These are phyloP conservation scores for Exaiptasia diaphana DNA, from an alignment of 64 coral and sea anemone genomes.

Conservation along the genomic window DNA sequence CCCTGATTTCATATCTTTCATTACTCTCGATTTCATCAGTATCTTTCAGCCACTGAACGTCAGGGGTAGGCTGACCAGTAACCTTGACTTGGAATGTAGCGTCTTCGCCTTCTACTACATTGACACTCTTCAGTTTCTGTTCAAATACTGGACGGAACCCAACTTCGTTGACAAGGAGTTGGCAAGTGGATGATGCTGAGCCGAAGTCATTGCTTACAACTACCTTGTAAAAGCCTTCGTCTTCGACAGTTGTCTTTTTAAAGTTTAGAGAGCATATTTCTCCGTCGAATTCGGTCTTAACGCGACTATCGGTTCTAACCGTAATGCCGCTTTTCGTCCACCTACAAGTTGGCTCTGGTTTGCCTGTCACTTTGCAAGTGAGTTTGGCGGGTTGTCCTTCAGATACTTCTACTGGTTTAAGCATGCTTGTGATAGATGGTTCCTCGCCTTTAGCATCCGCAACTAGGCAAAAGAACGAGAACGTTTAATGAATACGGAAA, in stretches of 20 bases:
- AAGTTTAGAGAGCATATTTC: conserved; percentile 55
- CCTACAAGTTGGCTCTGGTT: conserved; percentile 56
- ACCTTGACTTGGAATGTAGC: conserved; percentile 56
- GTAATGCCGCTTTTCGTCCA: conserved; percentile 70
- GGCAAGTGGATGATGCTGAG: conserved; percentile 37
- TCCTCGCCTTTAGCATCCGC: conserved; percentile 43
- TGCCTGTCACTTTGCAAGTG: conserved; percentile 55
- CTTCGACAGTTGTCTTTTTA: conserved; percentile 55
- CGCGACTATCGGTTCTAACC: conserved; percentile 44
- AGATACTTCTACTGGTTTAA: conserved; percentile 49
- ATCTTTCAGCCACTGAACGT: conserved; percentile 77
- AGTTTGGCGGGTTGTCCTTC: conserved; percentile 68
- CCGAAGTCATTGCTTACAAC: conserved; percentile 63
- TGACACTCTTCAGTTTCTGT: conserved; percentile 52
- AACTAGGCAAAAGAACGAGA: conserved; percentile 8
- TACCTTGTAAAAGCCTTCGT: conserved; percentile 79
- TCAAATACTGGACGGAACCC: conserved; percentile 61
- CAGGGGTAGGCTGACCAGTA: conserved; percentile 51
- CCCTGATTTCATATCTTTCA: conserved; percentile 46
- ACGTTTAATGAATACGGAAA: not conserved
- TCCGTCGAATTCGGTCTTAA: conserved; percentile 67
- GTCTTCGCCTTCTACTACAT: conserved; percentile 51
- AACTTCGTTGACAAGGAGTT: conserved; percentile 58
- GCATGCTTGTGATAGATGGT: conserved; percentile 46
- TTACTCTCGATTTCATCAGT: conserved; percentile 49